Percentiles rank a stretch among this genome's conserved stretches.
Evolutionary conservation across 2,113 vertebrate species (phyloP).

Genomic region (Phyllopteryx taeniolatus): DNA sequence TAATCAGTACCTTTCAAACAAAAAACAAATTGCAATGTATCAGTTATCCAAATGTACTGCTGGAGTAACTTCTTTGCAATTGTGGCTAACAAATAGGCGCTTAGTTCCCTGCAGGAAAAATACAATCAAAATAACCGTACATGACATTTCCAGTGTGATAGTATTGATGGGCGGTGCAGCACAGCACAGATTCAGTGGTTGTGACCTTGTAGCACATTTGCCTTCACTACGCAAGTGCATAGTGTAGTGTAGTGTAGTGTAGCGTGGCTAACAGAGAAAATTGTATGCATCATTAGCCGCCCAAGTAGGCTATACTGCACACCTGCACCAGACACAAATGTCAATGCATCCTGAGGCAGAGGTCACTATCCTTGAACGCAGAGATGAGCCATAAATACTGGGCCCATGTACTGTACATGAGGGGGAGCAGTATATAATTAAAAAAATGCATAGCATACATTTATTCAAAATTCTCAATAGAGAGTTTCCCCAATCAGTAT

Average conservation of each 20-base stretch:
- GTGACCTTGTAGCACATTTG: conserved; percentile 34
- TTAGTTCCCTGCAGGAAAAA: neutral
- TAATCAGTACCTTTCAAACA: neutral
- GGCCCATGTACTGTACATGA: neutral
- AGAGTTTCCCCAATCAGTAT: conserved; percentile 14
- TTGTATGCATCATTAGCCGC: conserved; percentile 42
- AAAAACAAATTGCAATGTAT: neutral
- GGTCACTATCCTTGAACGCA: conserved; percentile 17
- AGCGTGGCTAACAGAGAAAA: conserved; percentile 39
- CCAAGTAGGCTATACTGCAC: conserved; percentile 25
- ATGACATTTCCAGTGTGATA: neutral
- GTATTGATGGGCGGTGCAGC: neutral
- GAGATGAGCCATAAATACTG: conserved; percentile 21
- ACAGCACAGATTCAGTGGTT: conserved; percentile 16
- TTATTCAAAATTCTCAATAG: neutral
- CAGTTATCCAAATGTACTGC: neutral
- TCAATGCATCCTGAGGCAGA: conserved; percentile 34
- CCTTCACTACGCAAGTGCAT: conserved; percentile 13
- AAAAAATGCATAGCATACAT: neutral
- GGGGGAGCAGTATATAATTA: neutral
- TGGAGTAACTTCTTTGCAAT: neutral
- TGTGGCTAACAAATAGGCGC: neutral
- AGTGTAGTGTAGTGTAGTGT: conserved; percentile 10
- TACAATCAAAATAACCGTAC: neutral
- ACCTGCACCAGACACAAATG: conserved; percentile 34